Conservation (phyloP, 2,888 invertebrate species). For the Linyphia triangularis region DNA sequence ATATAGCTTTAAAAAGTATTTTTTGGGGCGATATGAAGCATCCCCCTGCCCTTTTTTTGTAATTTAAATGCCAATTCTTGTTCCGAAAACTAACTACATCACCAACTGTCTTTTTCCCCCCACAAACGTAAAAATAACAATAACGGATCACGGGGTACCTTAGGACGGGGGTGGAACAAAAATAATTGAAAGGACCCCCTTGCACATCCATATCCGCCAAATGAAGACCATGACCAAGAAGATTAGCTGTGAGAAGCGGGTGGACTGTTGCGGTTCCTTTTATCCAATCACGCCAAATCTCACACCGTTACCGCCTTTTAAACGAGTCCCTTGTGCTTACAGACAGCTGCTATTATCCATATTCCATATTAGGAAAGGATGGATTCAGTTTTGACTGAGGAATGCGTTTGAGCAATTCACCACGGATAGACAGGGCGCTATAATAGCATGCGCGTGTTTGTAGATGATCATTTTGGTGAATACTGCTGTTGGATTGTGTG, state of each 20-base stretch:
- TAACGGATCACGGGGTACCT: neutral
- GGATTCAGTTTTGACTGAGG: neutral
- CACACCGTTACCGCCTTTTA: conserved; percentile 43
- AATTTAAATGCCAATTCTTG: no score
- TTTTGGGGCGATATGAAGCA: no score
- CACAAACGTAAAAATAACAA: neutral
- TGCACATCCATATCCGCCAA: conserved; percentile 60
- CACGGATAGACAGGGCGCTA: no score
- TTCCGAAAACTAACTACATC: no score
- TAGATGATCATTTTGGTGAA: no score
- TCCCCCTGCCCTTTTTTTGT: no score
- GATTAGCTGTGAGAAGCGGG: conserved; percentile 67
- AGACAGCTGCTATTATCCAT: conserved; percentile 22
- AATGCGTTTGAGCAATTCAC: neutral
- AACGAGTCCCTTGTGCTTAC: neutral
- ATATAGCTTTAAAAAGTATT: no score
- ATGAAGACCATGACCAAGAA: conserved; percentile 58
- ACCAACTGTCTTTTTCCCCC: no score
- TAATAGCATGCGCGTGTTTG: no score
- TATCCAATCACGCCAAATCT: conserved; percentile 29
- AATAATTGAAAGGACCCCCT: neutral
- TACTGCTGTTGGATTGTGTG: no score
- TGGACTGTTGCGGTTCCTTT: conserved; percentile 46
- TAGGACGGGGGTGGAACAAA: no score
- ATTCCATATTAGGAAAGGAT: neutral